Conservation (phyloP, 2,888 invertebrate genomes). For the Lacanobia oleracea region DNA sequence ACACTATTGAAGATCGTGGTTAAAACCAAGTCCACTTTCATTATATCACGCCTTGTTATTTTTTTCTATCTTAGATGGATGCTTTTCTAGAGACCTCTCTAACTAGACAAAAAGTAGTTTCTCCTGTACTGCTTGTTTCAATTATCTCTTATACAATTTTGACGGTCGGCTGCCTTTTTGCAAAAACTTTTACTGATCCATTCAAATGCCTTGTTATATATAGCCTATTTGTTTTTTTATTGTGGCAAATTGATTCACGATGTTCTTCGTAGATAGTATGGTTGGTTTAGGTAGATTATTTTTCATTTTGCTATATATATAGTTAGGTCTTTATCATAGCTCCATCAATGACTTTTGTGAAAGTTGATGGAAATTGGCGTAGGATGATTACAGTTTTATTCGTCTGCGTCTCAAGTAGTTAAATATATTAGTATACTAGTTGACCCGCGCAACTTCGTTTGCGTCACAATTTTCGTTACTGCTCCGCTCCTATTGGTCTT, state of each 20-base stretch:
- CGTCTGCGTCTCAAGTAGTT: no score
- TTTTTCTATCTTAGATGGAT: background rate
- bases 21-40: slow-evolving; percentile 6
- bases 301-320: background rate
- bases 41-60: background rate
- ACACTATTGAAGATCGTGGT: background rate
- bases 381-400: background rate
- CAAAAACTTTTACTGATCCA: slow-evolving; percentile 21
- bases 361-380: background rate
- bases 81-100: slow-evolving; percentile 11
- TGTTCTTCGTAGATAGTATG: slow-evolving; percentile 6
- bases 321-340: background rate
- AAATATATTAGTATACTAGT: no score
- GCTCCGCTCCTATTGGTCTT: no score
- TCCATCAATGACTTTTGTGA: background rate
- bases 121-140: slow-evolving; percentile 8
- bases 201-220: slow-evolving; percentile 27
- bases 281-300: background rate
- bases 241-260: slow-evolving; percentile 21
- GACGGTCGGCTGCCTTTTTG: slow-evolving; percentile 3
- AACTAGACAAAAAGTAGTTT: background rate
- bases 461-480: no score
- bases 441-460: no score
- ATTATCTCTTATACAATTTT: slow-evolving; percentile 33
- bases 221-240: slow-evolving; percentile 32